Conservation (phyloP, 2,113 vertebrate genomes). For the Plectropomus leopardus region DNA sequence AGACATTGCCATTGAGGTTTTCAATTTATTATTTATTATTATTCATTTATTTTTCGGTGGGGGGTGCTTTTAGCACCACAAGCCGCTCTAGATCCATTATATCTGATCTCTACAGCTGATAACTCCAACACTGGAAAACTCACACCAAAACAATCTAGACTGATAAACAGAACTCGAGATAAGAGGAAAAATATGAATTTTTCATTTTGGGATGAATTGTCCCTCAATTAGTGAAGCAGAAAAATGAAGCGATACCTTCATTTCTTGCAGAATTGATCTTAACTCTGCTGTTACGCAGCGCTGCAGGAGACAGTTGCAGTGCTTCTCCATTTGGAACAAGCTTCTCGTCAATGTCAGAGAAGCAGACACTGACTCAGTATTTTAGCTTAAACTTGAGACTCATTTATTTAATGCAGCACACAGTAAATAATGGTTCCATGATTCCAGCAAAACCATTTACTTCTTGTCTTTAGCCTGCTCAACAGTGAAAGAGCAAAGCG, state of each 20-base stretch:
- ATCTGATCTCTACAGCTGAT: too few relatives aligned
- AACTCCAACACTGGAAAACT: too few relatives aligned
- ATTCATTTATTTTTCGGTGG: too few relatives aligned
- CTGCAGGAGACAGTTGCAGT: not conserved
- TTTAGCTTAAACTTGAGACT: conserved; percentile 9
- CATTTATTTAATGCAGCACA: conserved; percentile 29
- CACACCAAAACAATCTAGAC: too few relatives aligned
- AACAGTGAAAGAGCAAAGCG: not conserved
- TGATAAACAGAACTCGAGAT: too few relatives aligned
- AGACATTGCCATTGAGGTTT: too few relatives aligned
- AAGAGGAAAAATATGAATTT: too few relatives aligned
- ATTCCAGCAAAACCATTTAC: not conserved
- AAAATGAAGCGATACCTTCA: not conserved
- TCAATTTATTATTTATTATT: too few relatives aligned
- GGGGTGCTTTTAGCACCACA: too few relatives aligned
- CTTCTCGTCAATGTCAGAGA: conserved; percentile 14
- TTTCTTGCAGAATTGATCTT: conserved; percentile 14
- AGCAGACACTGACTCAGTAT: conserved; percentile 32
- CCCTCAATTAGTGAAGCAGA: not conserved
- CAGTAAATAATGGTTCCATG: conserved; percentile 3
- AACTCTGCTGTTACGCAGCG: not conserved
- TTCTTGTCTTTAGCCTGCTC: not conserved
- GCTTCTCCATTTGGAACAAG: conserved; percentile 18
- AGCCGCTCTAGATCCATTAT: too few relatives aligned
- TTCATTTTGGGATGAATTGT: not conserved